Conservation (phyloP, 92 coral and sea anemone species). For the Zoanthus sociatus region DNA sequence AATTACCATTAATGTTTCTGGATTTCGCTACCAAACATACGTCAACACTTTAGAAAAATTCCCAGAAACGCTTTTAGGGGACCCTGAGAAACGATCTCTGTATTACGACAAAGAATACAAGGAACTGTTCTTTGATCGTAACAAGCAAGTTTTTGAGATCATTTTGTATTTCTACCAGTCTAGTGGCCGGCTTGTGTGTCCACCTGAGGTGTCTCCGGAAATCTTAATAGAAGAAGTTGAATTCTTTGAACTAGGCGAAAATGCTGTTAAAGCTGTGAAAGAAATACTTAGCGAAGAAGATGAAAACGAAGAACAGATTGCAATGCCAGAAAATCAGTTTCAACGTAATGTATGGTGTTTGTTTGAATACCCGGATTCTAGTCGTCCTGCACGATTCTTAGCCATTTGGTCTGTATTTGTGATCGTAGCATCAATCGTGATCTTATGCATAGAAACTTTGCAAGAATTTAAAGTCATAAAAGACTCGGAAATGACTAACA, state of each 20-base stretch:
- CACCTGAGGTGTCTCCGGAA: constrained; percentile 95
- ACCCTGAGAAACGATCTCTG: constrained; percentile 76
- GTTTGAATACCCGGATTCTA: constrained; percentile 95
- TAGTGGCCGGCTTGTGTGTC: constrained; percentile 92
- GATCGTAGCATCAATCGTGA: constrained; percentile 88
- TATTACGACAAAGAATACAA: constrained; percentile 84
- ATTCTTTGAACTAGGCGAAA: constrained; percentile 96
- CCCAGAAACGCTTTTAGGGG: constrained; percentile 89
- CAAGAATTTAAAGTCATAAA: constrained; percentile 75
- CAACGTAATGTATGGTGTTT: constrained; percentile 87
- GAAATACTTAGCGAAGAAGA: constrained; percentile 82
- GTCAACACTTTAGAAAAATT: constrained; percentile 83
- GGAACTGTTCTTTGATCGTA: constrained; percentile 95
- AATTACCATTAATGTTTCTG: constrained; percentile 88
- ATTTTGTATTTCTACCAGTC: constrained; percentile 96
- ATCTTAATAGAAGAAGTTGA: constrained; percentile 93
- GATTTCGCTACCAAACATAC: constrained; percentile 89
- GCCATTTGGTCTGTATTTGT: constrained; percentile 92
- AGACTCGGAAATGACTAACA: constrained; percentile 55
- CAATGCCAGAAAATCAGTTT: constrained; percentile 66
- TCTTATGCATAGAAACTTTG: constrained; percentile 92
- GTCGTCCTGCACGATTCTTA: constrained; percentile 79
- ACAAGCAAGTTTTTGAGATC: constrained; percentile 91
- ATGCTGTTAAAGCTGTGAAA: constrained; percentile 87
- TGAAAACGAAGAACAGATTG: constrained; percentile 74